Percentiles rank a stretch among this genome's conserved stretches.
phyloP scores from a whole-genome alignment of 2,797 vertebrate species.

The Argyrosomus regius region DNA sequence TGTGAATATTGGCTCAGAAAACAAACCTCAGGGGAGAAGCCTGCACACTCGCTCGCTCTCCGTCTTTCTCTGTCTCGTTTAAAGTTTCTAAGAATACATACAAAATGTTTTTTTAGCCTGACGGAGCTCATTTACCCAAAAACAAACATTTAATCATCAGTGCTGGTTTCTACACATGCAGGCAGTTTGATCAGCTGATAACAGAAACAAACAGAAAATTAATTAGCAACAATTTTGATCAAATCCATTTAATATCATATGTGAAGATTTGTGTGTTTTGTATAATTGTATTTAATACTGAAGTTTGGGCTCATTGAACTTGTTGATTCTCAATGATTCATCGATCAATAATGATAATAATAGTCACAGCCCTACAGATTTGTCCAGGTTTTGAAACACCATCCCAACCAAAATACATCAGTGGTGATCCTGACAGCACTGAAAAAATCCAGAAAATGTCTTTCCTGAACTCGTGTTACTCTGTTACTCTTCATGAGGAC shows the following conservation, averaged over 20 bases:
- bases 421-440: neutral
- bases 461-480: neutral
- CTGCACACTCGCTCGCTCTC: neutral
- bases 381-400: neutral
- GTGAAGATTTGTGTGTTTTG: too few relatives aligned
- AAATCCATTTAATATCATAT: neutral
- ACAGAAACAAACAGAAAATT: neutral
- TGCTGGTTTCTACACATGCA: neutral
- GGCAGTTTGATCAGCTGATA: neutral
- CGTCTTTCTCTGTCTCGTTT: neutral
- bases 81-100: neutral
- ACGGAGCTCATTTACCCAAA: neutral
- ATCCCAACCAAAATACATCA: neutral
- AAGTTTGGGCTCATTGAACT: too few relatives aligned
- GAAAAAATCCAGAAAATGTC: neutral
- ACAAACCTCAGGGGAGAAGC: neutral
- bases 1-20: constrained; percentile 13
- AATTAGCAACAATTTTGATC: neutral
- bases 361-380: neutral
- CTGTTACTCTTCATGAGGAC: neutral
- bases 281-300: neutral
- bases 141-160: neutral
- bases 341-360: neutral
- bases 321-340: too few relatives aligned
- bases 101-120: constrained; percentile 1